These are phyloP conservation scores for Smittia aterrima DNA, from an alignment of 2,888 invertebrate genomes.

Conservation along the genomic window DNA sequence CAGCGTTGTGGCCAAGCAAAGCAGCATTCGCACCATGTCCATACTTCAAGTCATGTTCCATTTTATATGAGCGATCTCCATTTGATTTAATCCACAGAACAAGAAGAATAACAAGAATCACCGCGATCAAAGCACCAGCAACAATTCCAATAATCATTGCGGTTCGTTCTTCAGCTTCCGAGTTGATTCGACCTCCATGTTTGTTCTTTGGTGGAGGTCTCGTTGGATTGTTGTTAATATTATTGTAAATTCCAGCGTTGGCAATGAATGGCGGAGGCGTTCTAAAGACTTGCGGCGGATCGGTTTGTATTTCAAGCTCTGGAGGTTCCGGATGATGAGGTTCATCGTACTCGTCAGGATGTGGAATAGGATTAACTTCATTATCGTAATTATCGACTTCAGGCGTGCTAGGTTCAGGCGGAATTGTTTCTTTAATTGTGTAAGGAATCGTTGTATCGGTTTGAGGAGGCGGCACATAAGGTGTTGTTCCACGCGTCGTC, in stretches of 20 bases:
- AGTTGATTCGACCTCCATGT: conserved; percentile 58
- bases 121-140: conserved; percentile 85
- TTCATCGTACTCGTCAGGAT: conserved; percentile 17
- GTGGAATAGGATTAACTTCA: neutral
- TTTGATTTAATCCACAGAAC: conserved; percentile 85
- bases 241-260: conserved; percentile 46
- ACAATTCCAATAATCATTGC: conserved; percentile 84
- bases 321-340: neutral
- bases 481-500: conserved; percentile 10
- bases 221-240: conserved; percentile 43
- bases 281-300: conserved; percentile 46
- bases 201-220: conserved; percentile 51
- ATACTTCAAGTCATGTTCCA: conserved; percentile 80
- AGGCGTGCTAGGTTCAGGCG: conserved; percentile 32
- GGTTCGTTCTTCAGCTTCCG: conserved; percentile 70
- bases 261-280: conserved; percentile 47
- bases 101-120: conserved; percentile 84
- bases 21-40: conserved; percentile 79
- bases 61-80: conserved; percentile 88
- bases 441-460: conserved; percentile 38
- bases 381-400: neutral
- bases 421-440: conserved; percentile 29
- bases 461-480: conserved; percentile 23
- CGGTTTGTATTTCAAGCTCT: conserved; percentile 43
- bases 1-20: conserved; percentile 61